A percentile compares a stretch with the other conserved stretches of the same genome.
These are phyloP conservation scores for Spea hammondii DNA, from an alignment of 2,797 vertebrate species.

Conservation along the genomic window DNA sequence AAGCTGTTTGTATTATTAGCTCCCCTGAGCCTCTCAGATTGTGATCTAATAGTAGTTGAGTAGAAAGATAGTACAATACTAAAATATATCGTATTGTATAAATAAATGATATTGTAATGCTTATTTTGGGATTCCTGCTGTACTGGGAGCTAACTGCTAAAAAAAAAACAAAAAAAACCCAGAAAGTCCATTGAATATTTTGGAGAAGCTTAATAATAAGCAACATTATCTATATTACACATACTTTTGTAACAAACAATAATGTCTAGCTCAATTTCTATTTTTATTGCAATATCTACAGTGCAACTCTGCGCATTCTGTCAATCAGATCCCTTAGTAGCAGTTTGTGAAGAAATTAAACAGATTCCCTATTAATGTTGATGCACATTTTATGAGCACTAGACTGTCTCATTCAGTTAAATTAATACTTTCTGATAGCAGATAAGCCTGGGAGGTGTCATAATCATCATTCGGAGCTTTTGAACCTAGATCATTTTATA, in stretches of 20 bases:
- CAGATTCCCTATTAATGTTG: slow-evolving; percentile 17
- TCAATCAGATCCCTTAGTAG: slow-evolving; percentile 4
- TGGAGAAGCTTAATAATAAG: background rate
- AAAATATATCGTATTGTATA: too few species aligned
- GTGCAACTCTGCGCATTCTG: background rate
- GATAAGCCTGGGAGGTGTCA: background rate
- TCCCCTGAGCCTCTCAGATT: too few species aligned
- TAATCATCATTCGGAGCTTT: background rate
- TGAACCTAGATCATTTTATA: background rate
- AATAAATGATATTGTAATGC: background rate
- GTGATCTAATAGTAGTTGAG: too few species aligned
- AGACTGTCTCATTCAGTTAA: slow-evolving; percentile 18
- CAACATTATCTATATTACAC: background rate
- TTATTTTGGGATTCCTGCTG: background rate
- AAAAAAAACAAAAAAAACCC: background rate
- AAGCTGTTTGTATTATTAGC: too few species aligned
- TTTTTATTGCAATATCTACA: slow-evolving; percentile 1
- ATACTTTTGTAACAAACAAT: background rate
- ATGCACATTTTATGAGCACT: slow-evolving; percentile 14
- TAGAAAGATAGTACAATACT: too few species aligned
- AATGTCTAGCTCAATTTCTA: background rate
- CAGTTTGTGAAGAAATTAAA: slow-evolving; percentile 8
- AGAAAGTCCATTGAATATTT: background rate
- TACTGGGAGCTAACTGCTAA: background rate
- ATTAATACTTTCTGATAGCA: slow-evolving; percentile 8